Evolutionary conservation across 2,797 vertebrate species (phyloP), one percentile per base, ranked within the genome.

Genomic region (Tapirus indicus): DNA sequence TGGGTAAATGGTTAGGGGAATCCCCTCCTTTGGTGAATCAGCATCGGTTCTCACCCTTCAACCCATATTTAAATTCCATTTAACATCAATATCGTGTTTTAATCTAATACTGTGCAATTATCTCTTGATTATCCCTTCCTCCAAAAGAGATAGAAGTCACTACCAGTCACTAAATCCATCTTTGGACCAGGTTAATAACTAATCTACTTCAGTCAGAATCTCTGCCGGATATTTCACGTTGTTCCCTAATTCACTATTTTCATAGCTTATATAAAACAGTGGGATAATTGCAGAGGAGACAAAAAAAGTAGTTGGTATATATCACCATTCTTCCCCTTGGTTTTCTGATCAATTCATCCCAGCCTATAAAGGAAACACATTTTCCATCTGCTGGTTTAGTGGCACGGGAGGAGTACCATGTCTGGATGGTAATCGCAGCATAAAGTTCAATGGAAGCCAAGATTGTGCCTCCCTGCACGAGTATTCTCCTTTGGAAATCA

Each of bases 201-300:
- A 13, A 52, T 21, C 17, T n/a, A 10, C 47, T 7, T 21, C 47
- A 10, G 44, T 29, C 72, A 49, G 72, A 32, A 11, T 21, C 74
- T 17, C 0, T 47, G 47, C 5, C 3, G 0, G 17, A n/a, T 52
- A 52, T 52, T 52, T 14, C 4, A 52, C 49, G 14, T 52, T 16
- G 49, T 16, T 52, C 49, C 13, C 14, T 52, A 52, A 16, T 52
- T 52, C 49, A 52, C 49, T 52, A 14, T 52, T 52, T 52, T 52
- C 49, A 52, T 4, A 2, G 13, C 14, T 52, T 52, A 52, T 16
- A 52, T 16, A 52, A 52, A 16, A 52, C 49, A 52, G 49, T 52
- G 13, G 49, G 12, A 13, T 52, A 16, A 52, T 14, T 52, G 49
- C 49, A 52, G 14, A 52, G 49, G 49, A 52, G 49, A 52, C 14